A percentile compares a stretch with the other conserved stretches of the same genome.
These are phyloP conservation scores for Lepidurus arcticus DNA, from an alignment of 1,140 invertebrate species.

Conservation along the genomic window DNA sequence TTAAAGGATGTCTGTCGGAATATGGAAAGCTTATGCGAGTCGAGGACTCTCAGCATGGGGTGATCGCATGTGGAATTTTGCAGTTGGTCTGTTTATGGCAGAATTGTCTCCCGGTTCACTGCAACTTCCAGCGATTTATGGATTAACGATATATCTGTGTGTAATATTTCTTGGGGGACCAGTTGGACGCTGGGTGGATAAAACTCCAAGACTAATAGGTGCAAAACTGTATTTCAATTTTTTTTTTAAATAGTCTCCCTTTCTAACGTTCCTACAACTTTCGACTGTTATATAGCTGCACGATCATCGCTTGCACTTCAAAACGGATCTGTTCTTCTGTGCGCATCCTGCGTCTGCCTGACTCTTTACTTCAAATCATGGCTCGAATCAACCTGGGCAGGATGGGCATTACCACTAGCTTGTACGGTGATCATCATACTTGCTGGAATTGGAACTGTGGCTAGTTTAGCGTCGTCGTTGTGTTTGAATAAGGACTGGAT, in stretches of 20 bases:
- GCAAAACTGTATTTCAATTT: conserved; percentile 24
- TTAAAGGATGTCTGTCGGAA: neutral
- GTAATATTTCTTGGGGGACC: conserved; percentile 49
- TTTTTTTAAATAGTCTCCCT: neutral
- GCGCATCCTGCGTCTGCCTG: conserved; percentile 36
- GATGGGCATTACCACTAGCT: conserved; percentile 36
- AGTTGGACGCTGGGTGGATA: conserved; percentile 53
- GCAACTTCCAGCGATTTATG: conserved; percentile 49
- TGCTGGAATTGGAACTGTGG: conserved; percentile 42
- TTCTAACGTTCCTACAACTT: neutral
- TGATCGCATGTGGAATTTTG: conserved; percentile 55
- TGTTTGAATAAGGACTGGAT: conserved; percentile 53
- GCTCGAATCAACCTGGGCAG: conserved; percentile 36
- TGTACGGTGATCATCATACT: conserved; percentile 41
- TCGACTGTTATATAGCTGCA: conserved; percentile 37
- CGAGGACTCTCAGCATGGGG: conserved; percentile 47
- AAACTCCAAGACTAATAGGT: conserved; percentile 48
- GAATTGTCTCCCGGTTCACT: conserved; percentile 41
- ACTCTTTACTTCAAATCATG: conserved; percentile 36
- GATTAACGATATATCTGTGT: conserved; percentile 44
- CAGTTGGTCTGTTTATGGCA: conserved; percentile 51
- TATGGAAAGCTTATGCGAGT: conserved; percentile 39
- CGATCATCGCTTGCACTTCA: conserved; percentile 40
- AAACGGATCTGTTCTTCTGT: conserved; percentile 37
- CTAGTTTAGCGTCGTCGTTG: conserved; percentile 47